These are phyloP conservation scores for Cryptoprocta ferox DNA, from an alignment of 2,797 vertebrate genomes.

Conservation along the genomic window DNA sequence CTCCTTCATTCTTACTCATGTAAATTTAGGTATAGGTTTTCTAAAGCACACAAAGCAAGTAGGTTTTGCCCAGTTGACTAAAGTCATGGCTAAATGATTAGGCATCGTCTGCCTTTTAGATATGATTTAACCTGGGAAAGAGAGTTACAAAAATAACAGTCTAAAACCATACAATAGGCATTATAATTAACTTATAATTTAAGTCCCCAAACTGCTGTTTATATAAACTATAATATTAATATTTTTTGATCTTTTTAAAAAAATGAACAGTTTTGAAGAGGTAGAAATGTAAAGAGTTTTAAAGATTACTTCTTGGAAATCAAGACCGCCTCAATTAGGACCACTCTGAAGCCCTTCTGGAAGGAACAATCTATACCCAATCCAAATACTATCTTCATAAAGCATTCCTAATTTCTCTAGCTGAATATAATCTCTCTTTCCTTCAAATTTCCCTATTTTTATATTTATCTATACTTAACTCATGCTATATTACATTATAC, in stretches of 20 bases:
- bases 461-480: slow-evolving; percentile 44
- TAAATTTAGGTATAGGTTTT: slow-evolving; percentile 25
- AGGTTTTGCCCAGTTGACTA: not conserved
- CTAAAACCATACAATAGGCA: not conserved
- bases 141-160: slow-evolving; percentile 40
- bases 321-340: not conserved
- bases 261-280: slow-evolving; percentile 37
- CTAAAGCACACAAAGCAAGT: slow-evolving; percentile 36
- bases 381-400: not conserved
- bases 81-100: not conserved
- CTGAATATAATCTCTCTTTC: slow-evolving; percentile 1
- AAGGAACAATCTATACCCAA: not conserved
- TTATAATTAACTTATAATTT: slow-evolving; percentile 10
- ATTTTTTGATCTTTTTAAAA: slow-evolving; percentile 39
- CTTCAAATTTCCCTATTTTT: slow-evolving; percentile 51
- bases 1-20: slow-evolving; percentile 47
- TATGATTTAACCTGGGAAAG: slow-evolving; percentile 15
- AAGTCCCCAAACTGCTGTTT: slow-evolving; percentile 44
- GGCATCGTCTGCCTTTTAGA: not conserved
- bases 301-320: slow-evolving; percentile 23
- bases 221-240: slow-evolving; percentile 17
- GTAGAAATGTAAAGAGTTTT: slow-evolving; percentile 34
- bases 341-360: not conserved
- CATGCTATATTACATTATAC: slow-evolving; percentile 49
- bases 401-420: not conserved